Evolutionary conservation across 2,113 vertebrate species (phyloP), one percentile per base, ranked within the genome.

Genomic region (Saccopteryx leptura): DNA sequence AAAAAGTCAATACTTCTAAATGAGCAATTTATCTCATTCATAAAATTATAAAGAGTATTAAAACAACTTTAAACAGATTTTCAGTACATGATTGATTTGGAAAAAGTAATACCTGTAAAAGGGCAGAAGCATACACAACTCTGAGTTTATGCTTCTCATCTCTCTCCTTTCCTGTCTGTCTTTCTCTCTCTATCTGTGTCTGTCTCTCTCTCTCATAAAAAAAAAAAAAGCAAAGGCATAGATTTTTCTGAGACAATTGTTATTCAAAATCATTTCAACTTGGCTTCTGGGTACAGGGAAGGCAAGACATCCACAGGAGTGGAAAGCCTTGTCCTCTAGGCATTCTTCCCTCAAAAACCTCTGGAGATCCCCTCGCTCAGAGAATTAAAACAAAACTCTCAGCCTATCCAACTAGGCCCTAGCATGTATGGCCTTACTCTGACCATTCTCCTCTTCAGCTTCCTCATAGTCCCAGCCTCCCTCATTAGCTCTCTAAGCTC

Each of bases 1-100:
- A 83, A 69, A 94, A 97, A 61, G 39, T 82, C 63, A 78, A 58
- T 71, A 66, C 85, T 94, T 81, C n/a, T 93, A 80, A 91, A 66
- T 94, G 66, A 83, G 71, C n/a, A n/a, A 58, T 61, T 66, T 78
- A 76, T 81, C 71, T 90, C 21, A 24, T 84, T 93, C 66, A 66
- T 68, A 85, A 95, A 95, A 85, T 1, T 91, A 28, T 88, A 95
- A 93, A 74, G 69, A 58, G 9, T 61, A 74, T 91, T 89, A 81
- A 69, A 14, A 69, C 66, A 78, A 86, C 91, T 83, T 96, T 84
- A 31, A 84, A 26, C 14, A 48, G 31, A 61, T 82, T 56, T n/a
- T 93, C 14, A 74, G n/a, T 81, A 58, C 9, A 68, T 4, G 11
- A 12, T 75, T 72, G 68, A 93, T 93, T 89, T 46, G 79, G 63